phyloP scores from a whole-genome alignment of 2,888 invertebrate genomes.

The Psylliodes chrysocephalus region DNA sequence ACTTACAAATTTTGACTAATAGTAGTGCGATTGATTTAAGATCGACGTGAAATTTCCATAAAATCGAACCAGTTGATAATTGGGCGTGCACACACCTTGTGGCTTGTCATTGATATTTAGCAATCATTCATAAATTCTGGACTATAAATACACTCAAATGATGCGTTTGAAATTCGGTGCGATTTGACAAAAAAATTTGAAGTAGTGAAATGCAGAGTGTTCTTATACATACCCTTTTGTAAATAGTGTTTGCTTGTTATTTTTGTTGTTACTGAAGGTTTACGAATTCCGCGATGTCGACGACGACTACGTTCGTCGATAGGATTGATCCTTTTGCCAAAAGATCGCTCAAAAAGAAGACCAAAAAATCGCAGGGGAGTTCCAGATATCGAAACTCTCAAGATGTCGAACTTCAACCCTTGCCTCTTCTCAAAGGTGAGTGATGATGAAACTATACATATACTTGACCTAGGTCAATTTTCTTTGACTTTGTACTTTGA shows the following conservation, averaged over 20 bases:
- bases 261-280: conserved; percentile 40
- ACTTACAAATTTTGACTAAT: conserved; percentile 31
- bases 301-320: conserved; percentile 91
- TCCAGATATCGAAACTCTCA: conserved; percentile 98
- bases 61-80: conserved; percentile 49
- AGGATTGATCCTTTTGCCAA: conserved; percentile 99
- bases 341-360: conserved; percentile 97
- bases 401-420: conserved; percentile 95
- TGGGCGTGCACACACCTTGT: conserved; percentile 63
- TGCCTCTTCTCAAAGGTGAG: conserved; percentile 97
- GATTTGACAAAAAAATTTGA: conserved; percentile 56
- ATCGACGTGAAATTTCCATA: conserved; percentile 33
- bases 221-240: conserved; percentile 53
- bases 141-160: conserved; percentile 52
- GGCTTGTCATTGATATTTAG: conserved; percentile 60
- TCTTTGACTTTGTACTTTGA: conserved; percentile 14
- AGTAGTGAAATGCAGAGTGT: conserved; percentile 60
- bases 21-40: conserved; percentile 34
- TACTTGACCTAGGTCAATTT: conserved; percentile 22
- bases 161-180: conserved; percentile 57
- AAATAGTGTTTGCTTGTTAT: conserved; percentile 50
- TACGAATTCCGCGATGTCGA: conserved; percentile 74
- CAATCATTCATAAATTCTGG: conserved; percentile 59
- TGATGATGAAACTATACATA: conserved; percentile 45
- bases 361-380: conserved; percentile 98